Conservation (phyloP, 2,797 vertebrate genomes). For the Megaceryle alcyon region DNA sequence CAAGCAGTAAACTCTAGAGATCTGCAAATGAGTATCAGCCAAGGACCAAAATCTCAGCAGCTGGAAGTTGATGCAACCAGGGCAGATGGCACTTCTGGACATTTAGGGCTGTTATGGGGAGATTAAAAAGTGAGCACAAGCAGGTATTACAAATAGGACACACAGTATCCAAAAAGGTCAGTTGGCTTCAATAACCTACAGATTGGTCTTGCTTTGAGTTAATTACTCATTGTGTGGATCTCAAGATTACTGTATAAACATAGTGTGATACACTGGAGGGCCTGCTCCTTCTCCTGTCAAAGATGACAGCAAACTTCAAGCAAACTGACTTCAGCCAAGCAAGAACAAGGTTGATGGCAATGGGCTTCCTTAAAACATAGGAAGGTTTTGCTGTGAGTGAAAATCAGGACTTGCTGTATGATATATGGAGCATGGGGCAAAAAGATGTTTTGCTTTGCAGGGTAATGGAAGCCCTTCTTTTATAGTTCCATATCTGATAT, state of each 20-base stretch:
- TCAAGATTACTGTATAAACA: neutral
- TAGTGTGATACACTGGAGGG: neutral
- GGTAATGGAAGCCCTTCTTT: neutral
- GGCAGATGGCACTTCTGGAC: neutral
- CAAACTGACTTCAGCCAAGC: neutral
- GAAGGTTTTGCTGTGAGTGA: neutral
- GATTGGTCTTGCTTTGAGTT: neutral
- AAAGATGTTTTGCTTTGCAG: neutral
- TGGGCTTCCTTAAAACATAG: neutral
- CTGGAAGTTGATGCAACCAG: neutral
- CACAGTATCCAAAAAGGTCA: neutral
- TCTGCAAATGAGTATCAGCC: neutral
- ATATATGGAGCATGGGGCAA: neutral
- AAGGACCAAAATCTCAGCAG: neutral
- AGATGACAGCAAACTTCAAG: neutral
- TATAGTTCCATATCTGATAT: neutral
- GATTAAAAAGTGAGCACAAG: neutral
- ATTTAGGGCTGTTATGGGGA: neutral
- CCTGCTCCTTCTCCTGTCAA: neutral
- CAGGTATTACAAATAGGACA: neutral
- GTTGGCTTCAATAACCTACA: neutral
- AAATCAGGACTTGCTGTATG: neutral
- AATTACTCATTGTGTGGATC: neutral
- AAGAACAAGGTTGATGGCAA: neutral
- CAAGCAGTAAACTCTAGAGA: neutral